Conservation (phyloP, 2,113 vertebrate species). For the Notechis scutatus region DNA sequence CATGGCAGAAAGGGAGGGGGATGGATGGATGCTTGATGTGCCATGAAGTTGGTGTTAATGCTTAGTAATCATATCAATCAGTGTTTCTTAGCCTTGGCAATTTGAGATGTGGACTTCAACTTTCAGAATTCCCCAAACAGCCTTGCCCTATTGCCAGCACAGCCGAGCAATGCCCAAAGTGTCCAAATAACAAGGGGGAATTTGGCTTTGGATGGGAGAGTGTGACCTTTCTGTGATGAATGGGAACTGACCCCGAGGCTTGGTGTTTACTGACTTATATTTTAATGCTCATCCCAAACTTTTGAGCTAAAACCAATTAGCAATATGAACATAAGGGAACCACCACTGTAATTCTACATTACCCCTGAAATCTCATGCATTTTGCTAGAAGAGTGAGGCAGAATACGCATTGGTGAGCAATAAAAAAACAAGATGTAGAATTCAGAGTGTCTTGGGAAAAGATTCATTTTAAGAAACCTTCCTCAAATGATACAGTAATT, state of each 20-base stretch:
- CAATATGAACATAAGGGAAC: background rate
- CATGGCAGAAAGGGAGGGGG: background rate
- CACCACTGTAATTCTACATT: background rate
- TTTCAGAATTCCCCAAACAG: background rate
- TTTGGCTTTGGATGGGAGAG: too few species aligned
- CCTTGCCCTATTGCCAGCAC: too few species aligned
- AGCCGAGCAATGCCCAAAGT: too few species aligned
- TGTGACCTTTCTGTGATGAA: too few species aligned
- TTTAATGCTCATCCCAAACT: background rate
- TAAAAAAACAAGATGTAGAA: background rate
- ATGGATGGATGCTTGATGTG: background rate
- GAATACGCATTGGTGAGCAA: background rate
- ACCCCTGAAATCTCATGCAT: background rate
- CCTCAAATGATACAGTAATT: background rate
- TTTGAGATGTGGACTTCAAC: background rate
- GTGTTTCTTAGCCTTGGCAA: background rate
- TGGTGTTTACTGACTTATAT: too few species aligned
- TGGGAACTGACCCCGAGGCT: too few species aligned
- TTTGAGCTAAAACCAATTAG: background rate
- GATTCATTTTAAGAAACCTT: background rate
- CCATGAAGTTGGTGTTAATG: background rate
- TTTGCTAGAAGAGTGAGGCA: background rate
- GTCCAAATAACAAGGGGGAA: too few species aligned
- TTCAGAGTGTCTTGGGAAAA: background rate
- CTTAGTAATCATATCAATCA: background rate